Conservation (phyloP, 2,888 invertebrate species). For the Acanthopleura granulata region DNA sequence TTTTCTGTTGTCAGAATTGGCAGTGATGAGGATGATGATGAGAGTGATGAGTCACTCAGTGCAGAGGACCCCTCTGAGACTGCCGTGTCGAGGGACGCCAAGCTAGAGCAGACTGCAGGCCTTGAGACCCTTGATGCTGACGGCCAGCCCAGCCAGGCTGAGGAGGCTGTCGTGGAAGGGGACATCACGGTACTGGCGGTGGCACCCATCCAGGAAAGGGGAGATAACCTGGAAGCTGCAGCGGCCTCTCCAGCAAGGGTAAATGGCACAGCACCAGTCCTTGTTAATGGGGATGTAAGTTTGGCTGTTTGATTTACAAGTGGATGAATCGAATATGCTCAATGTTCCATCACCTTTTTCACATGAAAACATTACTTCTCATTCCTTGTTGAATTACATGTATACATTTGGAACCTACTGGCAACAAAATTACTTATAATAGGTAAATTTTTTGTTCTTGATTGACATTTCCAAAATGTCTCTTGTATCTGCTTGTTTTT, state of each 20-base stretch:
- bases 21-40: slow-evolving; percentile 68
- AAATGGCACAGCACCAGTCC: neutral
- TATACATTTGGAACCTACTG: too few relatives aligned
- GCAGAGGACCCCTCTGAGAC: slow-evolving; percentile 62
- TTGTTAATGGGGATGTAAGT: slow-evolving; percentile 1
- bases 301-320: neutral
- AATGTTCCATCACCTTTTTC: too few relatives aligned
- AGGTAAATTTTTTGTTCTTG: too few relatives aligned
- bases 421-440: too few relatives aligned
- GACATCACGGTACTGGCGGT: neutral
- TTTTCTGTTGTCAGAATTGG: slow-evolving; percentile 55
- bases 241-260: neutral
- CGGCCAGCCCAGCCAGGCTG: slow-evolving; percentile 23
- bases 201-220: neutral
- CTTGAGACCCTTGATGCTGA: slow-evolving; percentile 29
- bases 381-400: too few relatives aligned
- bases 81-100: slow-evolving; percentile 56
- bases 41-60: slow-evolving; percentile 60
- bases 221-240: neutral
- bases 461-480: too few relatives aligned
- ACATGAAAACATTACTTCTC: too few relatives aligned
- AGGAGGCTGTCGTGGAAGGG: neutral
- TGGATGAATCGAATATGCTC: neutral
- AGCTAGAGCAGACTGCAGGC: slow-evolving; percentile 39
- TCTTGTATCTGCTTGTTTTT: too few relatives aligned